Conservation (phyloP, 2,113 vertebrate genomes). For the Apteryx owenii region DNA sequence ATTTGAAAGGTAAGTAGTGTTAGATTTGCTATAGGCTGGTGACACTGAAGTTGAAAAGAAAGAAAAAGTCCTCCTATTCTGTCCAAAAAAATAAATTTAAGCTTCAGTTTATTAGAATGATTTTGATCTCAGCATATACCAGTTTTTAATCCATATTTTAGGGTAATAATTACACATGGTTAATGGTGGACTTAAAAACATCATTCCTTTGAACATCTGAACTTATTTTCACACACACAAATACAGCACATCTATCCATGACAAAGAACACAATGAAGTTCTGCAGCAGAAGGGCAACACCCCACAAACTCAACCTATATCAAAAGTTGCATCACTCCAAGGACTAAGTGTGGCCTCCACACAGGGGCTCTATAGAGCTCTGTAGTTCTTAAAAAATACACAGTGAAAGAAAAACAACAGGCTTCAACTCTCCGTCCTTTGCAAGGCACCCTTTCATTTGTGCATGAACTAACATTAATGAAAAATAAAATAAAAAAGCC, state of each 20-base stretch:
- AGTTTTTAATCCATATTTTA: not conserved
- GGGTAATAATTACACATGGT: not conserved
- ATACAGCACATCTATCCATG: not conserved
- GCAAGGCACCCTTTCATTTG: not conserved
- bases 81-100: not conserved
- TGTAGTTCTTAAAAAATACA: not conserved
- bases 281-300: not conserved
- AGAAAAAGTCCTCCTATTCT: not conserved
- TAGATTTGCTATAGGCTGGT: not conserved
- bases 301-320: rapidly evolving
- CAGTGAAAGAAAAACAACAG: not conserved
- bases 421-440: not conserved
- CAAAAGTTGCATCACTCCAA: not conserved
- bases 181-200: not conserved
- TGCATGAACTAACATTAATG: not conserved
- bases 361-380: not conserved
- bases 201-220: not conserved
- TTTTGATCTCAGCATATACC: not conserved
- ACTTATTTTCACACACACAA: not conserved
- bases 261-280: not conserved
- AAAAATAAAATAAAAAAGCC: not conserved
- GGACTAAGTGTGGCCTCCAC: not conserved
- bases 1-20: not conserved
- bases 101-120: not conserved
- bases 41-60: not conserved